Conservation (phyloP, 1,140 invertebrate genomes). For the Drosophila cardini region DNA sequence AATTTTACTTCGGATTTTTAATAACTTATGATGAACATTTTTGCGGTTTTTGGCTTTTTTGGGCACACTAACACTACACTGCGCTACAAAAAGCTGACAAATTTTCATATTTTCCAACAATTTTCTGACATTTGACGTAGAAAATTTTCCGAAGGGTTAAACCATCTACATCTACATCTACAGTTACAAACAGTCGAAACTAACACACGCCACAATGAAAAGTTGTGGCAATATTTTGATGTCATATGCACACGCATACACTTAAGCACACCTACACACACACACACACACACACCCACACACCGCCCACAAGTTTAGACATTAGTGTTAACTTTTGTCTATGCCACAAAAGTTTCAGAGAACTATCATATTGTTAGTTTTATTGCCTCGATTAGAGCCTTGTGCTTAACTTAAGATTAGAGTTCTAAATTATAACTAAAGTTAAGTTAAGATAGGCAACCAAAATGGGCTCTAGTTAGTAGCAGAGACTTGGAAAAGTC, state of each 20-base stretch:
- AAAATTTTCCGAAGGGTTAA: conserved; percentile 16
- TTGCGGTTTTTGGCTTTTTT: conserved; percentile 14
- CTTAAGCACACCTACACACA: not conserved
- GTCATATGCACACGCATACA: conserved; percentile 11
- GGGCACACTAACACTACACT: not conserved
- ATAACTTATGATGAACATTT: conserved; percentile 47
- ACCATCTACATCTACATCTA: not conserved
- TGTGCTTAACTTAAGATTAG: conserved; percentile 1
- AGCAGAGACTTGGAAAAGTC: not conserved
- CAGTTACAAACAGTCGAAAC: not conserved
- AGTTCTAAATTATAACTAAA: not conserved
- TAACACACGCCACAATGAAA: conserved; percentile 2
- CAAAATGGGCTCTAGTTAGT: not conserved
- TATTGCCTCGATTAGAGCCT: conserved; percentile 11
- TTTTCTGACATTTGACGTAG: conserved; percentile 24
- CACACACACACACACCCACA: not conserved
- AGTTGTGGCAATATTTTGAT: conserved; percentile 18
- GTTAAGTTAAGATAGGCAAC: not conserved
- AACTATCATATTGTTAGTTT: not conserved
- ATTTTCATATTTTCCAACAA: conserved; percentile 21
- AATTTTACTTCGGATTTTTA: conserved; percentile 41
- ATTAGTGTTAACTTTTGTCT: conserved; percentile 6
- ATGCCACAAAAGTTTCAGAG: conserved; percentile 6
- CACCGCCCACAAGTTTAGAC: not conserved
- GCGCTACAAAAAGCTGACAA: conserved; percentile 20